Evolutionary conservation across 2,888 invertebrate genomes (phyloP).

Genomic region (Acleris holmiana): DNA sequence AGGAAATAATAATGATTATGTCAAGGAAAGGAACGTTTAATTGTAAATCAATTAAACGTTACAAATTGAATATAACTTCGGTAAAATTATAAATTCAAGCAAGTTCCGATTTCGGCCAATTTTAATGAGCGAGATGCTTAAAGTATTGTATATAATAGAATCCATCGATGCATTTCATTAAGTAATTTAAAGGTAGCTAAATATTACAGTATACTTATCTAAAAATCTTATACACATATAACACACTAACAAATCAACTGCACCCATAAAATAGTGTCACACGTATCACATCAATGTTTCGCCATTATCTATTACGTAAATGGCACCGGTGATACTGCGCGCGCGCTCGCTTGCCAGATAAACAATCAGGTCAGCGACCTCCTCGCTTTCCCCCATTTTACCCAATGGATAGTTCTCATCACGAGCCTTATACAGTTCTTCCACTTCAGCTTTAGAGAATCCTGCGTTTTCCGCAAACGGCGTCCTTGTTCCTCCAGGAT

Average conservation of each 20-base stretch:
- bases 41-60: too few species aligned
- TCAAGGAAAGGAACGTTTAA: too few species aligned
- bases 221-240: not conserved
- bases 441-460: conserved; percentile 85
- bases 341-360: conserved; percentile 95
- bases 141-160: too few species aligned
- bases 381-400: conserved; percentile 90
- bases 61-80: too few species aligned
- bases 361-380: conserved; percentile 94
- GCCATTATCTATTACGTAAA: conserved; percentile 75
- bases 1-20: too few species aligned
- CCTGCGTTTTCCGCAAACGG: conserved; percentile 85
- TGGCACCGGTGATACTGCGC: conserved; percentile 94
- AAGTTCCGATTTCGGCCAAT: too few species aligned
- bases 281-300: conserved; percentile 63
- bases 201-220: too few species aligned
- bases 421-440: conserved; percentile 89
- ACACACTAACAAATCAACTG: not conserved
- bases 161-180: too few species aligned
- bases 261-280: conserved; percentile 12
- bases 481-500: conserved; percentile 96
- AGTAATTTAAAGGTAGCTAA: too few species aligned
- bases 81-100: too few species aligned
- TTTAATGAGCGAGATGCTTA: too few species aligned
- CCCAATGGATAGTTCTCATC: conserved; percentile 94